phyloP scores from a whole-genome alignment of 2,888 invertebrate genomes.

The Agriopis aurantiaria region DNA sequence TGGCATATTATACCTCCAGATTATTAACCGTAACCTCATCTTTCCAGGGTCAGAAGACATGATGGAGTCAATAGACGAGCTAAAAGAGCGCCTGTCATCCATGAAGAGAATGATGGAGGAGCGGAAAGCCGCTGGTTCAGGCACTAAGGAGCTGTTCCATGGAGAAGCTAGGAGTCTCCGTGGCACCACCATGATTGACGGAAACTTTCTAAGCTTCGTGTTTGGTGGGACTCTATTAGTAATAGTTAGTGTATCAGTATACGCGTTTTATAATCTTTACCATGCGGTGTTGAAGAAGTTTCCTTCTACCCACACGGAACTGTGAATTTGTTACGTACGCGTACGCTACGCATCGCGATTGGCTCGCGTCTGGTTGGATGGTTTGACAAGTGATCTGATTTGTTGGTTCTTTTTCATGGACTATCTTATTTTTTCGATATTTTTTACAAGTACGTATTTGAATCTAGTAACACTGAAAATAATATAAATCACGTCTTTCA shows the following conservation, averaged over 20 bases:
- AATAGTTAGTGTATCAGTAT: conserved; percentile 93
- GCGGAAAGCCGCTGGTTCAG: conserved; percentile 83
- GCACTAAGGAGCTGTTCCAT: conserved; percentile 80
- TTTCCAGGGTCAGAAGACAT: conserved; percentile 75
- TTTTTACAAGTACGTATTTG: too few species aligned
- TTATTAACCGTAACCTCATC: background rate
- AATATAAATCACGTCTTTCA: too few species aligned
- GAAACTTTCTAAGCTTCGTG: conserved; percentile 93
- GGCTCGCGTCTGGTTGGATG: conserved; percentile 41
- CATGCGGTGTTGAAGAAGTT: conserved; percentile 91
- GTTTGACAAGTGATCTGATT: conserved; percentile 19
- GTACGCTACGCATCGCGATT: conserved; percentile 36
- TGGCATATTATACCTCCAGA: too few species aligned
- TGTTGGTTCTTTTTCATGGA: conserved; percentile 2
- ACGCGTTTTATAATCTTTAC: conserved; percentile 93
- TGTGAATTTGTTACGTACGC: conserved; percentile 81
- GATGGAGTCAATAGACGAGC: conserved; percentile 92
- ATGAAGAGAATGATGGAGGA: conserved; percentile 95
- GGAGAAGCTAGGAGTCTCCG: conserved; percentile 80
- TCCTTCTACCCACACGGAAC: conserved; percentile 92
- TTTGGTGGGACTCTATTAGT: conserved; percentile 92
- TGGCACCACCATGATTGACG: conserved; percentile 91
- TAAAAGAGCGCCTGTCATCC: conserved; percentile 91
- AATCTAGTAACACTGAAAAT: too few species aligned
- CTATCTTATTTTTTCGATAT: background rate